phyloP scores from a whole-genome alignment of 2,888 invertebrate species.

The Nasonovia ribisnigri region DNA sequence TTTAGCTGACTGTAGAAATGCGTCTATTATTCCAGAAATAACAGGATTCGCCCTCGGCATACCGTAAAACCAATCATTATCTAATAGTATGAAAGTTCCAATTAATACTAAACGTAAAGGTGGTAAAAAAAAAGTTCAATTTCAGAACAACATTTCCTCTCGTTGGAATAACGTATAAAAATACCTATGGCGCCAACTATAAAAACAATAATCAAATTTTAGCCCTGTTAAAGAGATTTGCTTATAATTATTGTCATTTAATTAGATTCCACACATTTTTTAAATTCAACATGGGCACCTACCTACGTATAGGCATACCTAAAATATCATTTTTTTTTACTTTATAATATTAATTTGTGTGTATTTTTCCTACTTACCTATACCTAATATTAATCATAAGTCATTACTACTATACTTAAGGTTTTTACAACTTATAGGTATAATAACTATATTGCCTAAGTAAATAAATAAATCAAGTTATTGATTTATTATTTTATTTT shows the following conservation, averaged over 20 bases:
- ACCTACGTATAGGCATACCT: neutral
- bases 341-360: neutral
- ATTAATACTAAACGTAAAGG: slow-evolving; percentile 19
- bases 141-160: neutral
- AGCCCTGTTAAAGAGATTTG: neutral
- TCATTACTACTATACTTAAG: neutral
- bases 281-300: neutral
- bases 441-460: neutral
- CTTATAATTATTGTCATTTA: neutral
- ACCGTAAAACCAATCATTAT: neutral
- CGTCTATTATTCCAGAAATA: neutral
- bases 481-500: too few species aligned
- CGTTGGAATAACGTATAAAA: too few species aligned
- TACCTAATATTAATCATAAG: neutral
- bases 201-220: neutral
- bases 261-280: neutral
- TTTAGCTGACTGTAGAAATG: slow-evolving; percentile 20
- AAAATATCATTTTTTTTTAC: neutral
- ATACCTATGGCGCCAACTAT: too few species aligned
- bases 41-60: neutral
- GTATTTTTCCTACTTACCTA: neutral
- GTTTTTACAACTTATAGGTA: neutral
- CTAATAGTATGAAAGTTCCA: slow-evolving; percentile 3
- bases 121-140: neutral
- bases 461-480: neutral